phyloP scores from a whole-genome alignment of 2,888 invertebrate genomes.

The Vesta saturnalis region DNA sequence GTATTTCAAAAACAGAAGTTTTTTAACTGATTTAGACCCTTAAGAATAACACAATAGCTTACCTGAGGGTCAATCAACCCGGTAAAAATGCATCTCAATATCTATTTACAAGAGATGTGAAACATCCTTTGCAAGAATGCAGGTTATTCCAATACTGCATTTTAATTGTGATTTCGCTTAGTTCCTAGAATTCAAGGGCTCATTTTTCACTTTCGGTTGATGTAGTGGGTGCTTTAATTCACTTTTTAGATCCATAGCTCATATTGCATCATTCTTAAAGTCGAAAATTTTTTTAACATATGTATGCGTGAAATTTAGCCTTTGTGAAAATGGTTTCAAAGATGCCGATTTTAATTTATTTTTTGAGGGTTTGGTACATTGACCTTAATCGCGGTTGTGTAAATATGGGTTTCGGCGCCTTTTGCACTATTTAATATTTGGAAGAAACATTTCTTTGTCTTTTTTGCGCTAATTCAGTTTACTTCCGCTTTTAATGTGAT shows the following conservation, averaged over 20 bases:
- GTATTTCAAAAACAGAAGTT: slow-evolving; percentile 25
- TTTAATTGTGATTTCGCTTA: slow-evolving; percentile 33
- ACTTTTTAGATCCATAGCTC: slow-evolving; percentile 14
- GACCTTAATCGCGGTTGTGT: slow-evolving; percentile 38
- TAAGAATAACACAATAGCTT: slow-evolving; percentile 29
- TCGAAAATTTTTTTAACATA: slow-evolving; percentile 23
- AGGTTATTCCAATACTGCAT: slow-evolving; percentile 27
- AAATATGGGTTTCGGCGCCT: slow-evolving; percentile 40
- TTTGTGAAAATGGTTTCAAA: slow-evolving; percentile 39
- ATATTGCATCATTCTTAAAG: slow-evolving; percentile 24
- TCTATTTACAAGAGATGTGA: slow-evolving; percentile 26
- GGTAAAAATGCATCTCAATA: slow-evolving; percentile 32
- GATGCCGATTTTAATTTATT: slow-evolving; percentile 44
- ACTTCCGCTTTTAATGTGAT: background rate
- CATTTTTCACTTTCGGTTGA: slow-evolving; percentile 42
- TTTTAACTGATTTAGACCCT: slow-evolving; percentile 25
- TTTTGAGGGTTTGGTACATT: slow-evolving; percentile 37
- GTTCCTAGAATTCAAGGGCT: slow-evolving; percentile 28
- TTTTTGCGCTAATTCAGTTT: too few relatives aligned
- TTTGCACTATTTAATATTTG: slow-evolving; percentile 32
- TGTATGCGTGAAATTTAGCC: slow-evolving; percentile 40
- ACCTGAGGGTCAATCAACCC: slow-evolving; percentile 43
- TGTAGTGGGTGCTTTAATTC: slow-evolving; percentile 36
- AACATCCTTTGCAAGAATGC: slow-evolving; percentile 15
- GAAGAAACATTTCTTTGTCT: slow-evolving; percentile 14